These are phyloP conservation scores for Probaryconus sp. DNA, from an alignment of 1,140 invertebrate genomes.

Conservation along the genomic window DNA sequence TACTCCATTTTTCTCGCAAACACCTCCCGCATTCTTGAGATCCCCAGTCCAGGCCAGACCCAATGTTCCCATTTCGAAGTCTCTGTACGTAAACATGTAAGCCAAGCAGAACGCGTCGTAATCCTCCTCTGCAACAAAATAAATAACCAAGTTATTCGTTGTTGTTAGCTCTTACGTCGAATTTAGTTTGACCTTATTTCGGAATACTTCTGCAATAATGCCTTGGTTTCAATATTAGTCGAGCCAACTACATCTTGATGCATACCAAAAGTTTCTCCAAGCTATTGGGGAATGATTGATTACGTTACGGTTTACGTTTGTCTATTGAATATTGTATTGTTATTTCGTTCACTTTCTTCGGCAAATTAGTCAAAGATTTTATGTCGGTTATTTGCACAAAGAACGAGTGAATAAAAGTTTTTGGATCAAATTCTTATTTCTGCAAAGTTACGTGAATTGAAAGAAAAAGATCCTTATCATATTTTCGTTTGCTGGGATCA, in stretches of 20 bases:
- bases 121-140: slow-evolving; percentile 88
- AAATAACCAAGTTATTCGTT: slow-evolving; percentile 48
- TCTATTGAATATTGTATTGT: too few species aligned
- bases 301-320: too few species aligned
- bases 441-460: too few species aligned
- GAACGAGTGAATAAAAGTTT: too few species aligned
- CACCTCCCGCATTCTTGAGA: slow-evolving; percentile 95
- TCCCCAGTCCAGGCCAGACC: slow-evolving; percentile 98
- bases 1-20: slow-evolving; percentile 96
- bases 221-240: slow-evolving; percentile 3
- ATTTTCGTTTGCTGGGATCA: too few species aligned
- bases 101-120: slow-evolving; percentile 99
- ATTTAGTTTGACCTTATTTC: slow-evolving; percentile 27
- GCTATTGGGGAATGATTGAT: too few species aligned
- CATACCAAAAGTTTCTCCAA: background rate
- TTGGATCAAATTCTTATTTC: too few species aligned
- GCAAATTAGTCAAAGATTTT: too few species aligned
- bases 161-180: slow-evolving; percentile 22
- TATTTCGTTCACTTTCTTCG: too few species aligned
- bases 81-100: slow-evolving; percentile 99
- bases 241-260: slow-evolving; percentile 16
- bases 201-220: slow-evolving; percentile 1
- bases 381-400: too few species aligned
- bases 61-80: slow-evolving; percentile 98
- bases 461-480: too few species aligned